Conservation (phyloP, 2,113 vertebrate genomes). For the Heloderma charlesbogerti region DNA sequence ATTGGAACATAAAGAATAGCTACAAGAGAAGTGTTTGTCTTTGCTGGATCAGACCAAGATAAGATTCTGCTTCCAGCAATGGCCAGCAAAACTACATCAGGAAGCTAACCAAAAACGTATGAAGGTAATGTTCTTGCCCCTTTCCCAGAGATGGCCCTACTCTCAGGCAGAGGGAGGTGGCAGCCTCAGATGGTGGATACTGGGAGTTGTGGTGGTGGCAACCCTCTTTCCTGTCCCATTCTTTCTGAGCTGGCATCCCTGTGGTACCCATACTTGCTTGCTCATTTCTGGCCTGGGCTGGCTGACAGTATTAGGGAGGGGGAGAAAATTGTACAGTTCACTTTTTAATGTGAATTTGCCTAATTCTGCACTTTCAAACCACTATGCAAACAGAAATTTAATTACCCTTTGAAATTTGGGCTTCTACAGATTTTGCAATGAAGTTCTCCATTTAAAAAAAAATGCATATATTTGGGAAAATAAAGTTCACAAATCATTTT, state of each 20-base stretch:
- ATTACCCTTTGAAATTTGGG: too few relatives aligned
- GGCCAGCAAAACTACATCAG: background rate
- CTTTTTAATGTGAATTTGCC: too few relatives aligned
- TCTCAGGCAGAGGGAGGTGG: background rate
- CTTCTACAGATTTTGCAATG: too few relatives aligned
- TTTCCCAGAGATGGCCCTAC: background rate
- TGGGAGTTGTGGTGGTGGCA: background rate
- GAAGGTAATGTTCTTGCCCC: background rate
- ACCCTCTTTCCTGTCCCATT: background rate
- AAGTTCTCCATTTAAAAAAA: too few relatives aligned
- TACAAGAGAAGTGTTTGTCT: background rate
- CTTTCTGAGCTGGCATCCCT: background rate
- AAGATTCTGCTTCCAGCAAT: background rate
- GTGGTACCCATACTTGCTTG: background rate
- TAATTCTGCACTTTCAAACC: too few relatives aligned
- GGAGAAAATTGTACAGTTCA: too few relatives aligned
- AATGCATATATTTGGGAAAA: too few relatives aligned
- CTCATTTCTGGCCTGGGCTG: background rate
- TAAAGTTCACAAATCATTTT: too few relatives aligned
- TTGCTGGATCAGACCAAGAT: background rate
- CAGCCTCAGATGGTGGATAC: too few relatives aligned
- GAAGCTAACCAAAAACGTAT: background rate
- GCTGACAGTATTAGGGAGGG: too few relatives aligned
- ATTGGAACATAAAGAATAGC: background rate
- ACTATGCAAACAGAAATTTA: too few relatives aligned